Base-by-base conservation (phyloP, 2,888 invertebrate species). In the Gymnoscelis rufifasciata region DNA sequence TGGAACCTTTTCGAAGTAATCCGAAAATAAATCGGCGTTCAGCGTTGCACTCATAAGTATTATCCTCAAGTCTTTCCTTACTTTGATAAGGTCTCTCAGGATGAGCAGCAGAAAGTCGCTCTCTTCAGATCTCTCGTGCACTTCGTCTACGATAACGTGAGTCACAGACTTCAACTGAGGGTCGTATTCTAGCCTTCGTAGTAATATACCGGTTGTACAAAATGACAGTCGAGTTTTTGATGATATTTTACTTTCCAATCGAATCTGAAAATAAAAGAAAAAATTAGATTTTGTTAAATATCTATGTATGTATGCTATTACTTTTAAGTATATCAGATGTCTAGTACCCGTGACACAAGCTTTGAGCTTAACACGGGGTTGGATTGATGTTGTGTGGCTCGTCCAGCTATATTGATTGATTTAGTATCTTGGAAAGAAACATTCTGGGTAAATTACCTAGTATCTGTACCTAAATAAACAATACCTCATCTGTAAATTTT, bases 21-120 rank as follows among this genome's bases (percentile, higher is more conserved):
- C 83, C 1, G 94, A 93, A 71, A 98, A 98, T 44, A 96, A 79
- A 24, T 93, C 91, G 1, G 95, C 93, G 73, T 97, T 97, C 62
- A 98, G 76, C 0, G 97, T 96, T 1, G 98, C 98, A 68, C 97
- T 97, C 97, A 98, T 98, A 4, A 98, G 87, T 64, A 98, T 92
- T 0, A 98, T 88, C 61, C 93, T 95, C 40, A 97, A 79, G 66
- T 96, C 93, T 36, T 91, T 90, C 47, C 95, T 91, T 43, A 91
- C 88, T 51, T 89, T 88, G 41, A 96, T 79, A 40, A 96, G 89
- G 67, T 95, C 93, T 75, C 94, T 92, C 28, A 98, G 75, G 11
- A 96, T 93, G 47, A 97, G 90, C 28, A 98, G 77, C 4, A 98
- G 86, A 68, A 97, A 97, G 76, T 98, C 98, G 59, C 96, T 94